Percentiles rank a stretch among this genome's conserved stretches.
Evolutionary conservation across 2,888 invertebrate genomes (phyloP).

Genomic region (Scaptomyza parva): DNA sequence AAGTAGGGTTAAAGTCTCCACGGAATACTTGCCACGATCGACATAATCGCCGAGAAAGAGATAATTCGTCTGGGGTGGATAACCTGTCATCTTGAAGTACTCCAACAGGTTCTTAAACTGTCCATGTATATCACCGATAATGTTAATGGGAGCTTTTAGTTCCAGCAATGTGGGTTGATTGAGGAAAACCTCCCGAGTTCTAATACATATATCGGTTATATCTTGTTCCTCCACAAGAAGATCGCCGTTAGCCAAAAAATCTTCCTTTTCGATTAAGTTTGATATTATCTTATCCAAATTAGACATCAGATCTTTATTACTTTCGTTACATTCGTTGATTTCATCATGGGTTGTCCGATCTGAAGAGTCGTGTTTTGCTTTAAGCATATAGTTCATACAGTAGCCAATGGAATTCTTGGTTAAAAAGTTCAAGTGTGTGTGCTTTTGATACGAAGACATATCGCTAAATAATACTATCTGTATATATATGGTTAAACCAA

Average conservation of each 20-base stretch:
- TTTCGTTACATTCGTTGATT: not conserved
- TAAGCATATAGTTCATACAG: conserved; percentile 36
- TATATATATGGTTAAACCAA: not conserved
- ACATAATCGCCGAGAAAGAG: conserved; percentile 94
- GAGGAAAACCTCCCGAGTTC: conserved; percentile 98
- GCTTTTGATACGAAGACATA: conserved; percentile 31
- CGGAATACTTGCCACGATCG: conserved; percentile 92
- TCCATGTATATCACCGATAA: conserved; percentile 98
- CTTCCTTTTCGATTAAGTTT: conserved; percentile 17
- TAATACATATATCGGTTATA: conserved; percentile 97
- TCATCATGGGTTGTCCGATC: not conserved
- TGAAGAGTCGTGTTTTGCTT: not conserved
- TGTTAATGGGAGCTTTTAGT: conserved; percentile 98
- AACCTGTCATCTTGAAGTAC: conserved; percentile 98
- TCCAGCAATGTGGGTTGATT: conserved; percentile 98
- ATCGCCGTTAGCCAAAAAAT: conserved; percentile 89
- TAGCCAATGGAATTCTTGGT: conserved; percentile 16
- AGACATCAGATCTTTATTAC: conserved; percentile 10
- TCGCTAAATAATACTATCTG: not conserved
- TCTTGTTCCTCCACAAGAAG: conserved; percentile 98
- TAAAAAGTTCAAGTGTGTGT: not conserved
- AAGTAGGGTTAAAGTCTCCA: conserved; percentile 97
- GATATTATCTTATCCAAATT: conserved; percentile 52
- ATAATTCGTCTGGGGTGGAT: conserved; percentile 98
- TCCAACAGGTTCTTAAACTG: conserved; percentile 98